Percentiles rank a stretch among this genome's conserved stretches.
phyloP scores from a whole-genome alignment of 2,888 invertebrate genomes.

The Apodemia mormo region DNA sequence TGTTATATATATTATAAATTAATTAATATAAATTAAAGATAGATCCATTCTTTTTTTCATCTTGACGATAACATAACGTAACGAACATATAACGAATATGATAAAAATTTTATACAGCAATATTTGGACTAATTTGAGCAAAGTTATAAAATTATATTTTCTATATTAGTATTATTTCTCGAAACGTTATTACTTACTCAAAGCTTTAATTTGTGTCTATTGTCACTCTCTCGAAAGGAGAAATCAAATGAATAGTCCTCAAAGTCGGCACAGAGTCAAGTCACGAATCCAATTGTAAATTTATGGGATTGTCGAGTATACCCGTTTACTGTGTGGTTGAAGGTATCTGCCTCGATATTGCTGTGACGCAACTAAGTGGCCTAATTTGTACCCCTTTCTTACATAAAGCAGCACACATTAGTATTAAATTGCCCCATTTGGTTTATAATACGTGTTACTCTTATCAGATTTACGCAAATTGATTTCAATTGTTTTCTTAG shows the following conservation, averaged over 20 bases:
- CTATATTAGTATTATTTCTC: not conserved
- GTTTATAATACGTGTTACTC: not conserved
- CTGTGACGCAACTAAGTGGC: slow-evolving; percentile 4
- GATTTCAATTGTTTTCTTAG: not conserved
- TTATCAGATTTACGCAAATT: slow-evolving; percentile 5
- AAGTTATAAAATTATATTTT: too few relatives aligned
- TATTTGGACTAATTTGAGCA: too few relatives aligned
- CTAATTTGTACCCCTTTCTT: slow-evolving; percentile 10
- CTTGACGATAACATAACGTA: too few relatives aligned
- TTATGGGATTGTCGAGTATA: slow-evolving; percentile 40
- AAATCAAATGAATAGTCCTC: slow-evolving; percentile 16
- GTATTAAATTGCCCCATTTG: not conserved
- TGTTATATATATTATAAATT: too few relatives aligned
- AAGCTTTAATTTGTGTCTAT: not conserved
- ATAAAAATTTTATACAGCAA: too few relatives aligned
- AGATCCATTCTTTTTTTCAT: too few relatives aligned
- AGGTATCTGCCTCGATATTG: slow-evolving; percentile 1
- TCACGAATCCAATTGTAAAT: slow-evolving; percentile 45
- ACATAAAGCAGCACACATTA: not conserved
- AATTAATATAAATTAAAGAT: too few relatives aligned
- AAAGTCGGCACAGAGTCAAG: slow-evolving; percentile 35
- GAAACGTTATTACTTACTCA: not conserved
- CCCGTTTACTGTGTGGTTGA: slow-evolving; percentile 32
- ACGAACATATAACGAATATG: too few relatives aligned
- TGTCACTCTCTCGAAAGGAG: not conserved